Evolutionary conservation across 2,888 invertebrate species (phyloP), one percentile per base, ranked within the genome.

Genomic region (Plagodis pulveraria): DNA sequence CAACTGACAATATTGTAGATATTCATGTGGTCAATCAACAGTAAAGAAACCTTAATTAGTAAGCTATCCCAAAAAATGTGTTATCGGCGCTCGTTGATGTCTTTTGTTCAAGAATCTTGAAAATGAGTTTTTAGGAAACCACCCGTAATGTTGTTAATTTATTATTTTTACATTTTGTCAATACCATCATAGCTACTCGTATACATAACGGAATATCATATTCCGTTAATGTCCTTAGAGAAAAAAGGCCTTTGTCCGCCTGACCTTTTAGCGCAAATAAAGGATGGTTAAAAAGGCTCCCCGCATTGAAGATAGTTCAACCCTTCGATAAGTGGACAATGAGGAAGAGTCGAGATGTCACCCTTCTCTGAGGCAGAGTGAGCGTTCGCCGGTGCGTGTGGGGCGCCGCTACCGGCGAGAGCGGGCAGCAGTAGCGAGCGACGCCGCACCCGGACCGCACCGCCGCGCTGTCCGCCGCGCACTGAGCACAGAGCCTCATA

Each of bases 381-480:
- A 81, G 78, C 78, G 80, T 72, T 69, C 62, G 66, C 56, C 69
- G 71, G 73, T 75, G 65, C 77, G 80, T 72, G 80, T 72, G 81
- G 78, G 80, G 80, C 81, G 55, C 62, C 49, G 73, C 70, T 12
- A 12, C 73, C 76, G 79, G 77, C 73, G 72, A 77, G 77, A 77
- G 73, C 56, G 70, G 74, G 71, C 77, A 76, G 86, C 91, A 91
- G 91, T 91, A 89, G 88, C 80, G 79, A 84, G 81, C 77, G 72
- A 78, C 84, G 82, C 78, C 83, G 91, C 91, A 87, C 79, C 89
- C 89, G 85, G 81, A 85, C 86, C 89, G 89, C 91, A 90, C 89
- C 83, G 81, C 78, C 83, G 84, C 83, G 81, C 78, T 83, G 84
- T 65, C 83, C 73, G 73, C 76, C 79, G 77, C 76, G 77, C 80